Evolutionary conservation across 2,888 invertebrate species (phyloP).

Genomic region (Spisula subtruncata): DNA sequence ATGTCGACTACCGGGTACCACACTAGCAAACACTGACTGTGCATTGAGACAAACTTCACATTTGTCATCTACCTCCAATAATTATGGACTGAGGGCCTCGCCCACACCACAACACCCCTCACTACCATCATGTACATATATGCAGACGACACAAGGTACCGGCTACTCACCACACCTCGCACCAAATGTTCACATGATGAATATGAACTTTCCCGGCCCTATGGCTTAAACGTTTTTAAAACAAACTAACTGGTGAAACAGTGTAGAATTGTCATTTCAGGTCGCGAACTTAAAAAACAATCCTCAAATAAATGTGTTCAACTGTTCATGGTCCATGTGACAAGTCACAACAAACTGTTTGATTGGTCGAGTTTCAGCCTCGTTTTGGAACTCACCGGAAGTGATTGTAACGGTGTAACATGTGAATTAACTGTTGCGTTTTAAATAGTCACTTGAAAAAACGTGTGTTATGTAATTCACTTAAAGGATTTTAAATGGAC

Average conservation of each 20-base stretch:
- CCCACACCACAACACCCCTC: constrained; percentile 78
- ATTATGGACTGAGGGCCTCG: constrained; percentile 78
- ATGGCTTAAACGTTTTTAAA: too few species aligned
- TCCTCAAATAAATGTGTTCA: constrained; percentile 22
- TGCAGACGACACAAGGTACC: constrained; percentile 83
- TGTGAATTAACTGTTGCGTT: neutral
- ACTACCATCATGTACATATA: constrained; percentile 85
- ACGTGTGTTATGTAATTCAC: constrained; percentile 12
- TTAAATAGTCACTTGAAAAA: neutral
- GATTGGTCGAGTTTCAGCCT: neutral
- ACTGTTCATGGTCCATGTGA: too few species aligned
- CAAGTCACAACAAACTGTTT: neutral
- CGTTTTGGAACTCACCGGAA: neutral
- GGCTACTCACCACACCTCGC: constrained; percentile 80
- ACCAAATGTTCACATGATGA: constrained; percentile 85
- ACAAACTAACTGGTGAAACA: constrained; percentile 35
- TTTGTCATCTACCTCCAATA: constrained; percentile 76
- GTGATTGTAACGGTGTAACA: neutral
- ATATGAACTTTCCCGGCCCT: constrained; percentile 85
- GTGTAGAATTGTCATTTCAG: neutral
- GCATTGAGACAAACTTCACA: constrained; percentile 77
- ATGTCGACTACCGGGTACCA: constrained; percentile 75
- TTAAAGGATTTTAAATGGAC: neutral
- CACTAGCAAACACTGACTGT: constrained; percentile 76
- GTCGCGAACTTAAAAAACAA: neutral